Base-by-base conservation (phyloP, 2,113 vertebrate genomes). In the Clarias magur region DNA sequence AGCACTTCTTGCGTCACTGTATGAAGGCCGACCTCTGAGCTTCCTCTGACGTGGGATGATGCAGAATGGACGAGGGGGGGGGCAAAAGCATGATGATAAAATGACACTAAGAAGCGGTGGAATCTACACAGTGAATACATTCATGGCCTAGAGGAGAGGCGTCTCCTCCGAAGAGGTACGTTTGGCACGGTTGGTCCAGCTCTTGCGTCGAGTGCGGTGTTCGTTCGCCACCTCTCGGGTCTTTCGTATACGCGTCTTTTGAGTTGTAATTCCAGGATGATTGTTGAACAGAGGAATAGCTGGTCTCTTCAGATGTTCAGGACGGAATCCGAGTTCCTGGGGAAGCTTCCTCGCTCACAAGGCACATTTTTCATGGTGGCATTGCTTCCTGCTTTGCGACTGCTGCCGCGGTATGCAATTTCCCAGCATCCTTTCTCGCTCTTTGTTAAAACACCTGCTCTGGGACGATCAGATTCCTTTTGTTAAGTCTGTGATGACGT, bases 401-500 rank as follows among this genome's bases (percentile, higher is more conserved):
- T 4, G 38, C 63, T 42, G 56, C 67, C 62, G 42, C 79, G 2
- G 11, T 5, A 62, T 72, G 84, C 79, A 21, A 65, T 86, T 53
- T 67, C 89, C 90, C 89, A 85, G 85, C 84, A 89, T 91, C 85
- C 89, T 88, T 89, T 62, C 6, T 89, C 67, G 82, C 53, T 27
- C 80, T 81, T 68, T 87, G 85, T 85, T 87, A 87, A 87, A 86
- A 86, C 81, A 85, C 82, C 83, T 34, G 75, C 85, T 48, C 65
- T 57, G 1, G 83, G 86, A 38, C 65, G 91, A 88, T 99, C 96
- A 99, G 87, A 99, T 99, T 87, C 98, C 97, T 68, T 96, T 97
- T 90, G 96, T 99, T 75, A 99, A 94, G 94, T 99, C 98, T 87
- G 95, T 96, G 94, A 99, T 97, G 88, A 99, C 95, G 19, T 92